These are phyloP conservation scores for Sycon ciliatum DNA, from an alignment of 37 sponge, comb jelly and placozoan genomes.

Conservation along the genomic window DNA sequence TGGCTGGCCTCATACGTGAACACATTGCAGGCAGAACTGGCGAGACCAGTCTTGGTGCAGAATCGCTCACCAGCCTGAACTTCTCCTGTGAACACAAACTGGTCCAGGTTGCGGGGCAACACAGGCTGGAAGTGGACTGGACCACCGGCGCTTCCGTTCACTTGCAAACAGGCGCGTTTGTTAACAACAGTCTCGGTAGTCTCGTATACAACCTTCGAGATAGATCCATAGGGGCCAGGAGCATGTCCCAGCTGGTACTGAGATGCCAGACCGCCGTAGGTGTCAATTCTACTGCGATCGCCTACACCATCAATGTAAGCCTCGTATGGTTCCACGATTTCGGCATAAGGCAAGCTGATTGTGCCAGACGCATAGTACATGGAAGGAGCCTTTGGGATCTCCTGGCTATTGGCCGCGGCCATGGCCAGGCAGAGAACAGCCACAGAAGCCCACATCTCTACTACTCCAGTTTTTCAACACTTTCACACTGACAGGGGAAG, in stretches of 20 bases:
- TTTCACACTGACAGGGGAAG: no score
- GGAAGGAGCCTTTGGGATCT: no score
- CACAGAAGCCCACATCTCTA: no score
- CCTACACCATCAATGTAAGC: constrained; percentile 50
- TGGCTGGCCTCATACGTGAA: not conserved
- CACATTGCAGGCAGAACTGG: not conserved
- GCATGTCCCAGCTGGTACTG: constrained; percentile 28
- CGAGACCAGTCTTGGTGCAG: no score
- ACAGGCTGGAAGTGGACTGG: not conserved
- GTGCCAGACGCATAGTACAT: not conserved
- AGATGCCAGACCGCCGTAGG: constrained; percentile 42
- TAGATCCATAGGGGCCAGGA: constrained; percentile 41
- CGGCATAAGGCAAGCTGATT: constrained; percentile 37
- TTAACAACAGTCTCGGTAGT: constrained; percentile 35
- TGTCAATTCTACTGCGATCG: constrained; percentile 59
- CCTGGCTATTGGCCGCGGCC: no score
- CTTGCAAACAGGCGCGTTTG: not conserved
- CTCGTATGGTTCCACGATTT: constrained; percentile 72
- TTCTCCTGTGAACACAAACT: no score
- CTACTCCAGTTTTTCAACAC: no score
- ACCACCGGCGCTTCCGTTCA: not conserved
- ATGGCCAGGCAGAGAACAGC: no score
- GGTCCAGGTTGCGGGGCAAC: not conserved
- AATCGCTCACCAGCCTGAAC: no score
- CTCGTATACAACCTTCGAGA: constrained; percentile 68